Base-by-base conservation (phyloP, 92 coral and sea anemone species). In the Diadumene lineata region DNA sequence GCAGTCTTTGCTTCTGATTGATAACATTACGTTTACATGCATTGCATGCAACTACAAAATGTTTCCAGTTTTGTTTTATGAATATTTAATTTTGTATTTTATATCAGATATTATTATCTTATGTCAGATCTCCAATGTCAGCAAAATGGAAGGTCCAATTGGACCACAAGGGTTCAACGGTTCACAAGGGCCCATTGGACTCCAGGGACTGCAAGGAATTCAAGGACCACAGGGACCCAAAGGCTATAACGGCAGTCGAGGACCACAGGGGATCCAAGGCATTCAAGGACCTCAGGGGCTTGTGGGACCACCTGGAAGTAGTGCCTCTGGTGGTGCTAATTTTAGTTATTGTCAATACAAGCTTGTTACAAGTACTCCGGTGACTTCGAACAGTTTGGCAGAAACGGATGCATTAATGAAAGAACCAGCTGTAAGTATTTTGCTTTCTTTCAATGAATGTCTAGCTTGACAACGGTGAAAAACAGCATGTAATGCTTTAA, bases 111-210 rank as follows among this genome's bases (percentile, higher is more conserved):
- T 44, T 9, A 9, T 44, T 44, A n/a, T 44, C 51, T 44, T 44
- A 44, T 53, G 60, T 34, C 7, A 72, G 77, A 57, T 72, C 31
- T 19, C 31, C 1, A 72, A 29, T 57, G 77, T 72, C 43, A 72
- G 77, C 31, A 72, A 72, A 31, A 65, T 56, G 31, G 44, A 56
- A 72, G 77, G 77, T 7, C 77, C 77, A 10, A 34, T 33, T 9
- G 77, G 79, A 0, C 82, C 86, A 21, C 70, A 57, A 43, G 90
- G 86, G 58, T 26, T 10, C 7, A 43, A 17, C 1, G 90, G 90
- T 24, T 38, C 79, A 18, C 90, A 29, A 28, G 90, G 90, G 0
- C 82, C 85, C 25, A 18, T 25, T 16, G 90, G 89, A n/a, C 62
- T 31, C 16, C 80, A 33, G 13, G 90, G 90, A 6, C 44, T 44